Evolutionary conservation across 2,888 invertebrate genomes (phyloP).

Genomic region (Andricus quercusramuli): DNA sequence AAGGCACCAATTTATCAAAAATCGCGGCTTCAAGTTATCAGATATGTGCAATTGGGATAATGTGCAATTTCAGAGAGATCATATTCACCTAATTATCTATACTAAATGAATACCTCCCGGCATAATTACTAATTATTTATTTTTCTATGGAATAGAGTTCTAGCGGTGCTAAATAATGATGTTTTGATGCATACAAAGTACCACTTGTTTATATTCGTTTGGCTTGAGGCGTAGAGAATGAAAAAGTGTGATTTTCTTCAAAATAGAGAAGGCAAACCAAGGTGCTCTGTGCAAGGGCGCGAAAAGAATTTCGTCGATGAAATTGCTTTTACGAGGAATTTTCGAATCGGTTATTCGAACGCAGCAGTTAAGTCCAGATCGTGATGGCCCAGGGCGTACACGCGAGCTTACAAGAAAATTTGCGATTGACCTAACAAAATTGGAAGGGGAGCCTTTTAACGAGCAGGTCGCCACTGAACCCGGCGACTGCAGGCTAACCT

Average conservation of each 20-base stretch:
- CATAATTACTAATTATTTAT: not conserved
- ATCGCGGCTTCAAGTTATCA: not conserved
- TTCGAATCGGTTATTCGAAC: constrained; percentile 75
- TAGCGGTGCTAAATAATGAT: not conserved
- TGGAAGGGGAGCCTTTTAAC: constrained; percentile 72
- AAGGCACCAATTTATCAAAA: not conserved
- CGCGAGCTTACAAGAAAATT: constrained; percentile 78
- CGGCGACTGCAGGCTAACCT: constrained; percentile 55
- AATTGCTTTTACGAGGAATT: constrained; percentile 76
- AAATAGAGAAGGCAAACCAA: constrained; percentile 41
- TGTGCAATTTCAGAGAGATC: not conserved
- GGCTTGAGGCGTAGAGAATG: not conserved
- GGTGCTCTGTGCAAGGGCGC: constrained; percentile 63
- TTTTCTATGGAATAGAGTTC: not conserved
- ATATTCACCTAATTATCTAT: no score
- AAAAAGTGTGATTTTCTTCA: not conserved
- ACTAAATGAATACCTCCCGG: not conserved
- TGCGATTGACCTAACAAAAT: constrained; percentile 77
- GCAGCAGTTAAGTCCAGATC: constrained; percentile 75
- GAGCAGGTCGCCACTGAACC: constrained; percentile 68
- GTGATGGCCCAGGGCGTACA: constrained; percentile 78
- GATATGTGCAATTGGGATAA: not conserved
- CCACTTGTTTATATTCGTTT: not conserved
- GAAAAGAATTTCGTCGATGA: constrained; percentile 74
- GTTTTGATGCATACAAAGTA: not conserved